Evolutionary conservation across 1,140 invertebrate species (phyloP).

Genomic region (Pinna nobilis): DNA sequence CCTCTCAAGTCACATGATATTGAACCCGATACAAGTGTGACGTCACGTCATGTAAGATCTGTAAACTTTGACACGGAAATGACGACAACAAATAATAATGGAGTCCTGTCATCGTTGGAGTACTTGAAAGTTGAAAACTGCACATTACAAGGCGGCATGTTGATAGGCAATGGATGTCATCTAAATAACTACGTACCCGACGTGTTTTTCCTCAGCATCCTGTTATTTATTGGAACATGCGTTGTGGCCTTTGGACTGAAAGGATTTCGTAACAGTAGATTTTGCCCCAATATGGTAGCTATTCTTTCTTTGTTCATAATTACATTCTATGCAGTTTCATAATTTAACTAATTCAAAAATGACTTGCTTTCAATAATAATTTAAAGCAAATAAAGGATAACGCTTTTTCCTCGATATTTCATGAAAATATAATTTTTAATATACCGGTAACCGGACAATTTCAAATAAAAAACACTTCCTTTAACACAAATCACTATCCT

Average conservation of each 20-base stretch:
- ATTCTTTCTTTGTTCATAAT: background rate
- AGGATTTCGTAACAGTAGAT: constrained; percentile 92
- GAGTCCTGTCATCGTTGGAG: background rate
- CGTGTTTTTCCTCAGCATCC: constrained; percentile 95
- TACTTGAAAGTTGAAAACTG: constrained; percentile 31
- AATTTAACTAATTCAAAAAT: too few species aligned
- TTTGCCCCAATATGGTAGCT: constrained; percentile 85
- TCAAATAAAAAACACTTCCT: too few species aligned
- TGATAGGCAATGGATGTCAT: constrained; percentile 83
- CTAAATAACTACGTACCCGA: constrained; percentile 75
- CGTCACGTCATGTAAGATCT: background rate
- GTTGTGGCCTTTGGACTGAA: constrained; percentile 90
- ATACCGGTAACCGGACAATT: too few species aligned
- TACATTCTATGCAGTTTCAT: too few species aligned
- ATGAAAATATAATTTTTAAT: too few species aligned
- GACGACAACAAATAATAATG: background rate
- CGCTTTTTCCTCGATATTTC: too few species aligned
- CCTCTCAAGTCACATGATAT: background rate
- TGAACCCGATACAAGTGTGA: background rate
- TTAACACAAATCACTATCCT: too few species aligned
- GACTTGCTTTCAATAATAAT: too few species aligned
- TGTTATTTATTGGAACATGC: constrained; percentile 96
- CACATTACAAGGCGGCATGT: constrained; percentile 77
- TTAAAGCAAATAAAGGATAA: too few species aligned
- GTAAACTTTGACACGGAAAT: background rate